Conservation (phyloP, 2,113 vertebrate species). For the Stigmatopora argus region DNA sequence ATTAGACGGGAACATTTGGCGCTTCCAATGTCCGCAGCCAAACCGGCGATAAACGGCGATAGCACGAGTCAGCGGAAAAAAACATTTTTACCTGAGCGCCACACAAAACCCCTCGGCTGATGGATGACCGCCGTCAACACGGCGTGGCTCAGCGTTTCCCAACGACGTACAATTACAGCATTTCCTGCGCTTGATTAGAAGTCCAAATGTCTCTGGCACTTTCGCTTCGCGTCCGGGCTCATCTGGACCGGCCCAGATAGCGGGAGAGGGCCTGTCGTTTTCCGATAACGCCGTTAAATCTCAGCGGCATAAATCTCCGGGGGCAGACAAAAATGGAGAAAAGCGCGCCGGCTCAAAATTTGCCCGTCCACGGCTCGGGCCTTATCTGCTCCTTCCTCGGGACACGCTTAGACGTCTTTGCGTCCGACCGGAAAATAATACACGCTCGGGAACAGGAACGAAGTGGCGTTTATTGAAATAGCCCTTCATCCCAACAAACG, state of each 20-base stretch:
- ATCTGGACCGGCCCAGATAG: slow-evolving; percentile 42
- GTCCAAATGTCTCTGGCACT: slow-evolving; percentile 14
- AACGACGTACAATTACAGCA: slow-evolving; percentile 1
- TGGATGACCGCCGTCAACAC: slow-evolving; percentile 2
- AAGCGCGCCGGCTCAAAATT: slow-evolving; percentile 5
- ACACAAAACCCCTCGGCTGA: neutral
- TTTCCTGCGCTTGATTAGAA: slow-evolving; percentile 3
- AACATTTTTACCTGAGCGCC: slow-evolving; percentile 3
- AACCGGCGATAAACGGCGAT: neutral
- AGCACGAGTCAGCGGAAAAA: slow-evolving; percentile 6
- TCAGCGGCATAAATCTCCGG: slow-evolving; percentile 37
- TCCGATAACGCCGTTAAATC: slow-evolving; percentile 45
- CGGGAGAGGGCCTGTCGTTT: slow-evolving; percentile 31
- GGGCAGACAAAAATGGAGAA: slow-evolving; percentile 16
- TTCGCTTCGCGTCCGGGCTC: slow-evolving; percentile 22
- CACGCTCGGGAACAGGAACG: slow-evolving; percentile 15
- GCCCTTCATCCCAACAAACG: too few relatives aligned
- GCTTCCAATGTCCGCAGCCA: neutral
- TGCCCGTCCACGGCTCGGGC: slow-evolving; percentile 31
- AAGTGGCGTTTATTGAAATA: neutral
- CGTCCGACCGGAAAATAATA: slow-evolving; percentile 24
- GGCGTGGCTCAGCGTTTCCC: slow-evolving; percentile 1
- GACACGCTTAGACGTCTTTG: slow-evolving; percentile 19
- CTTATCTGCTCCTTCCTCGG: slow-evolving; percentile 28
- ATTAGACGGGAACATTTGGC: neutral